phyloP scores from a whole-genome alignment of 2,797 vertebrate genomes.

The Darevskia nairensis region DNA sequence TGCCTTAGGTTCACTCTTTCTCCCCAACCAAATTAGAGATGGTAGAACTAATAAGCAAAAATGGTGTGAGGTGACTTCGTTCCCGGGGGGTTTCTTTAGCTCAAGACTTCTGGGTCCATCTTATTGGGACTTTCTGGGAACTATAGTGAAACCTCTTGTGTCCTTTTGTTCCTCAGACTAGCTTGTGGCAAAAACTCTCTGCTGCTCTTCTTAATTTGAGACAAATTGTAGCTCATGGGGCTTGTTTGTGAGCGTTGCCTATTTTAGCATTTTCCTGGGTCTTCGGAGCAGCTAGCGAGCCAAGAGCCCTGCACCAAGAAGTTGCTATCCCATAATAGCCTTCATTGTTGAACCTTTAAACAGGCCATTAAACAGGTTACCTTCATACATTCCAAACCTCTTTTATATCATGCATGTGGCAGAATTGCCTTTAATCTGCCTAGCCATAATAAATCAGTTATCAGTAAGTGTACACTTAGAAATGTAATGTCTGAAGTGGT shows the following conservation, averaged over 20 bases:
- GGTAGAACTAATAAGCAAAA: neutral
- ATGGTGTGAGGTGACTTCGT: neutral
- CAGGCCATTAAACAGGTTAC: neutral
- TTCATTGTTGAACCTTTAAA: neutral
- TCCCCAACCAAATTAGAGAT: slow-evolving; percentile 6
- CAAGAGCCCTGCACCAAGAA: slow-evolving; percentile 24
- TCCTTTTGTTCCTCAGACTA: neutral
- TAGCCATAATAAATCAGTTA: neutral
- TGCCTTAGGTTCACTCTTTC: neutral
- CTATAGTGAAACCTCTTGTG: neutral
- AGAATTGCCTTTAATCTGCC: neutral
- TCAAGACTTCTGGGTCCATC: neutral
- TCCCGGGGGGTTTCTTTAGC: neutral
- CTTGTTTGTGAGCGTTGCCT: slow-evolving; percentile 41
- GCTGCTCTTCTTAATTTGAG: slow-evolving; percentile 29
- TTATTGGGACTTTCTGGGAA: neutral
- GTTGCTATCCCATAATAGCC: slow-evolving; percentile 14
- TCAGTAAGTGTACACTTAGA: neutral
- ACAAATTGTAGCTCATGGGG: slow-evolving; percentile 1
- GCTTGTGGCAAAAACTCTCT: slow-evolving; percentile 18
- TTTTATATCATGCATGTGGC: neutral
- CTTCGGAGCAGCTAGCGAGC: slow-evolving; percentile 33
- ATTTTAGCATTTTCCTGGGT: slow-evolving; percentile 33
- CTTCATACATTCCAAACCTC: neutral
- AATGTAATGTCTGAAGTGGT: neutral